Evolutionary conservation across 1,140 invertebrate species (phyloP).

Genomic region (Drosophila sucinea): DNA sequence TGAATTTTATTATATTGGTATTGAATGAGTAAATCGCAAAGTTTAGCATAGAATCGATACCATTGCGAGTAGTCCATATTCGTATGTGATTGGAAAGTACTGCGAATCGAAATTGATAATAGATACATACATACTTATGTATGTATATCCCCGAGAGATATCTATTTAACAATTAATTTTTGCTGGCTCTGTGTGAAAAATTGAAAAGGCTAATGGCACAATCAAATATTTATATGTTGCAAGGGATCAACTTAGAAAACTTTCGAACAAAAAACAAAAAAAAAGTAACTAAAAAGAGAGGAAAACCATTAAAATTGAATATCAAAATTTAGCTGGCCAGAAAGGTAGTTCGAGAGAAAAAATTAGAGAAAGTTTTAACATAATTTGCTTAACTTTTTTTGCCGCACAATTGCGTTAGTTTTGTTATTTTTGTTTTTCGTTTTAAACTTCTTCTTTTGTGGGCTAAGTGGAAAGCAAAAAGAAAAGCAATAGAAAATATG

Average conservation of each 20-base stretch:
- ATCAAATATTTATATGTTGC: constrained; percentile 69
- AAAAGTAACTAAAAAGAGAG: constrained; percentile 11
- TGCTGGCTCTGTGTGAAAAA: constrained; percentile 14
- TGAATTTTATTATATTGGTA: too few species aligned
- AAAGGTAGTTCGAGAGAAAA: background rate
- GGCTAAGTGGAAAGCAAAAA: background rate
- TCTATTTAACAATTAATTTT: constrained; percentile 10
- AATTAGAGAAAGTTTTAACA: background rate
- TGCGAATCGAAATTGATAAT: background rate
- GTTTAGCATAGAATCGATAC: too few species aligned
- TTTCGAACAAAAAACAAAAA: constrained; percentile 52
- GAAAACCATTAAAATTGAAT: constrained; percentile 1
- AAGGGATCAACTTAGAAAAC: constrained; percentile 79
- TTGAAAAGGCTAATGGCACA: constrained; percentile 68
- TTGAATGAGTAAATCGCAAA: too few species aligned
- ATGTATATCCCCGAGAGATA: background rate
- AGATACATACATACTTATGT: too few species aligned
- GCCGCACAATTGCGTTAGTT: background rate
- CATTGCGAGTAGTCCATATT: too few species aligned
- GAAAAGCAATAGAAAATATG: constrained; percentile 2
- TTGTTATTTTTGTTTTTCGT: background rate
- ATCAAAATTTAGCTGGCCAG: constrained; percentile 43
- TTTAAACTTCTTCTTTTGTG: background rate
- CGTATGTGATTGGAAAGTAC: too few species aligned
- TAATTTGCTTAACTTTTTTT: background rate